These are phyloP conservation scores for Calameuta pallipes DNA, from an alignment of 2,888 invertebrate species.

Conservation along the genomic window DNA sequence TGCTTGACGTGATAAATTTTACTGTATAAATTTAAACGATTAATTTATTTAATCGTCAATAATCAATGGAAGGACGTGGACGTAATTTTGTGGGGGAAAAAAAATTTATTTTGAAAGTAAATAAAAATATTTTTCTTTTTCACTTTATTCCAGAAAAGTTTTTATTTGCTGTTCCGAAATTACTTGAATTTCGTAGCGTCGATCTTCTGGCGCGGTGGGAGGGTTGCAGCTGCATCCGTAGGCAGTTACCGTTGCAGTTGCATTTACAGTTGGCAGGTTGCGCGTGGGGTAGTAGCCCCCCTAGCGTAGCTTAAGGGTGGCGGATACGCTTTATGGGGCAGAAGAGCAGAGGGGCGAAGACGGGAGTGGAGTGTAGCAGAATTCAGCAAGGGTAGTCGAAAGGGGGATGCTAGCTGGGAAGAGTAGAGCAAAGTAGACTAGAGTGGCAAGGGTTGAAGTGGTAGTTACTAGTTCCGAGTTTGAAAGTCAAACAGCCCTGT, in stretches of 20 bases:
- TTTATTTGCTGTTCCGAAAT: background rate
- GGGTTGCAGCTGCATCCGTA: background rate
- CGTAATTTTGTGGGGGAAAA: too few relatives aligned
- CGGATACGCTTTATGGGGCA: background rate
- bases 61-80: too few relatives aligned
- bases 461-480: background rate
- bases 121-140: too few relatives aligned
- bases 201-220: background rate
- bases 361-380: background rate
- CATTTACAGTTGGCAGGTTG: background rate
- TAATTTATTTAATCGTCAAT: too few relatives aligned
- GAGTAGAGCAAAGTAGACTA: background rate
- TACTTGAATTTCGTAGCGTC: background rate
- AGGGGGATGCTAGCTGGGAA: background rate
- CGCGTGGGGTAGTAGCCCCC: background rate
- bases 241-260: background rate
- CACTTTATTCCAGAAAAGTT: background rate
- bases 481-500: background rate
- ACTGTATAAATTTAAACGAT: too few relatives aligned
- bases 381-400: background rate
- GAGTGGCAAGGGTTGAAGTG: background rate
- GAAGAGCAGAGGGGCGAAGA: background rate
- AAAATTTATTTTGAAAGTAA: too few relatives aligned
- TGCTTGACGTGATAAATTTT: background rate
- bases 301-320: background rate